phyloP scores from a whole-genome alignment of 1,140 invertebrate species.

The Cheumatopsyche charites region DNA sequence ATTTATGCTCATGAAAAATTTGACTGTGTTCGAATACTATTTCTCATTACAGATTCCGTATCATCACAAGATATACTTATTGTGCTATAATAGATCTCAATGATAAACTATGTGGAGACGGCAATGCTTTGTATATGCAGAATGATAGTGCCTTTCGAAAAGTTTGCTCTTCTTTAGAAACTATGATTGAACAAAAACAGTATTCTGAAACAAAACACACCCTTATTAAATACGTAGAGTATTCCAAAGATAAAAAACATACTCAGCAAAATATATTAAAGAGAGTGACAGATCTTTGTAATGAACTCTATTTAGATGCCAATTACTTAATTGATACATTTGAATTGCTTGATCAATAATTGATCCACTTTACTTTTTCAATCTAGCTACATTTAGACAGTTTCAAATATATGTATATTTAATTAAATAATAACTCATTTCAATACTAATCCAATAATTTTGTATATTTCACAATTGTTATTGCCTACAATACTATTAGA shows the following conservation, averaged over 20 bases:
- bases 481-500: too few species aligned
- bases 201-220: slow-evolving; percentile 31
- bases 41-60: slow-evolving; percentile 38
- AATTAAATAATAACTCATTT: neutral
- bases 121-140: neutral
- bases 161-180: slow-evolving; percentile 15
- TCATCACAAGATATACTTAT: slow-evolving; percentile 39
- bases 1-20: neutral
- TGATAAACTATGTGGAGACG: slow-evolving; percentile 25
- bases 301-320: slow-evolving; percentile 36
- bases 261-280: slow-evolving; percentile 30
- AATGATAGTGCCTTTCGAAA: neutral
- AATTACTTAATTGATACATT: slow-evolving; percentile 32
- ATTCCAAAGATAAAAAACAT: slow-evolving; percentile 30
- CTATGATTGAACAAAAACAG: slow-evolving; percentile 36
- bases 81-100: slow-evolving; percentile 25
- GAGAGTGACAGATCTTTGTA: slow-evolving; percentile 27
- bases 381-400: neutral
- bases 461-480: neutral
- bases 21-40: neutral
- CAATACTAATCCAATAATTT: neutral
- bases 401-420: neutral
- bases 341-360: slow-evolving; percentile 2
- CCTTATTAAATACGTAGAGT: slow-evolving; percentile 21
- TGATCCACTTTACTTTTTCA: neutral